A percentile compares a stretch with the other conserved stretches of the same genome.
Evolutionary conservation across 2,797 vertebrate species (phyloP).

Genomic region (Toxotes lorentzi): DNA sequence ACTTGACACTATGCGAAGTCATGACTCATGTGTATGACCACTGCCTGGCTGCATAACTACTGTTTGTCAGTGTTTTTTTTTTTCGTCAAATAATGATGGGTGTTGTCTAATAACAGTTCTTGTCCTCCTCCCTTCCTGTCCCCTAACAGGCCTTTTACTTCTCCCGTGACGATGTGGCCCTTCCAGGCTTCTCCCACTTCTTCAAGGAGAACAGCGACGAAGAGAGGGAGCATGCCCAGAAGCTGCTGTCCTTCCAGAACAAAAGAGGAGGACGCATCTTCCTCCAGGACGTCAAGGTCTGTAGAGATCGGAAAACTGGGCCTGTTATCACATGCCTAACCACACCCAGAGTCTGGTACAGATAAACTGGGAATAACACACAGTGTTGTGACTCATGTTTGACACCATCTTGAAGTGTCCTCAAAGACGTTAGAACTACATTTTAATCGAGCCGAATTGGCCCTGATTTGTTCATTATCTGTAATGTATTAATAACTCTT

Average conservation of each 20-base stretch:
- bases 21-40: conserved; percentile 34
- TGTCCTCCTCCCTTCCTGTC: neutral
- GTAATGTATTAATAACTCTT: neutral
- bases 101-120: conserved; percentile 31
- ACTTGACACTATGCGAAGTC: neutral
- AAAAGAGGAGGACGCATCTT: conserved; percentile 83
- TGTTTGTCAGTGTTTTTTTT: conserved; percentile 11
- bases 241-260: conserved; percentile 85
- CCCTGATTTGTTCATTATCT: neutral
- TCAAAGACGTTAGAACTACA: neutral
- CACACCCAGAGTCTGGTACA: neutral
- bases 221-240: conserved; percentile 83
- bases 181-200: conserved; percentile 84
- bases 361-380: neutral
- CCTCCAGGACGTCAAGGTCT: conserved; percentile 84
- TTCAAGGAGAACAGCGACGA: conserved; percentile 85
- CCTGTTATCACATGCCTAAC: neutral
- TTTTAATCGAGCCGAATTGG: neutral
- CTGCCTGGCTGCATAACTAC: conserved; percentile 16
- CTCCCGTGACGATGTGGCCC: conserved; percentile 85
- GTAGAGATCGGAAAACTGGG: accelerated
- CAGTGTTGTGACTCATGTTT: neutral
- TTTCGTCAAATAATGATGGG: conserved; percentile 21
- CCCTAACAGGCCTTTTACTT: conserved; percentile 82
- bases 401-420: neutral